Evolutionary conservation across 2,888 invertebrate genomes (phyloP).

Genomic region (Incurvaria masculella): DNA sequence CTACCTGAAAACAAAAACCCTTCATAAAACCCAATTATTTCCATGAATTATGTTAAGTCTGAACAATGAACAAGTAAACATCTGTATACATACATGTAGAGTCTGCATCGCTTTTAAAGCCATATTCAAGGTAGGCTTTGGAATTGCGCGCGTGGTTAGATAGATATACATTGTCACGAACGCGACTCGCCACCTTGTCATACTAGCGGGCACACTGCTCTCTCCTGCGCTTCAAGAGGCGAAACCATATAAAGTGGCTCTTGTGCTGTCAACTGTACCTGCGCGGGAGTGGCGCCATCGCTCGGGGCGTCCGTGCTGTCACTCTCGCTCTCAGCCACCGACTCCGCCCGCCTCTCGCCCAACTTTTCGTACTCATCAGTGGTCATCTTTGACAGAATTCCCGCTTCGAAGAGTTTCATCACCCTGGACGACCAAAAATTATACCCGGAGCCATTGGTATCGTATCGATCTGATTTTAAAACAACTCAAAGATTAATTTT

Average conservation of each 20-base stretch:
- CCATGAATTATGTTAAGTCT: not conserved
- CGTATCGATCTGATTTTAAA: too few relatives aligned
- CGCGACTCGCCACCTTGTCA: too few relatives aligned
- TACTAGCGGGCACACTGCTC: too few relatives aligned
- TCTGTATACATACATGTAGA: not conserved
- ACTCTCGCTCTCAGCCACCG: slow-evolving; percentile 42
- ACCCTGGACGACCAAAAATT: slow-evolving; percentile 40
- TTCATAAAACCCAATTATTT: slow-evolving; percentile 1
- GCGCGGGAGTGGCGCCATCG: slow-evolving; percentile 27
- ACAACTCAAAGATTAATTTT: too few relatives aligned
- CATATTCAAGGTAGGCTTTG: not conserved
- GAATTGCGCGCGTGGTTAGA: not conserved
- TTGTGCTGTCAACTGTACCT: too few relatives aligned
- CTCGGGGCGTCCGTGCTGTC: slow-evolving; percentile 31
- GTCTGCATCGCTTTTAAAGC: not conserved
- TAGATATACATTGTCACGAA: too few relatives aligned
- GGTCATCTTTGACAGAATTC: slow-evolving; percentile 73
- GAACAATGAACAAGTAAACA: not conserved
- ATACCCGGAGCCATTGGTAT: not conserved
- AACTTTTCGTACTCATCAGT: slow-evolving; percentile 71
- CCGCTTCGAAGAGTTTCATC: slow-evolving; percentile 72
- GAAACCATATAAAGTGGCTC: slow-evolving; percentile 8
- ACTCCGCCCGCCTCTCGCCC: slow-evolving; percentile 51
- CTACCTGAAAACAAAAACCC: slow-evolving; percentile 29
- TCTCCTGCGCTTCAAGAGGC: not conserved